Conservation (phyloP, 2,797 vertebrate species). For the Schizopygopsis malacanthus region DNA sequence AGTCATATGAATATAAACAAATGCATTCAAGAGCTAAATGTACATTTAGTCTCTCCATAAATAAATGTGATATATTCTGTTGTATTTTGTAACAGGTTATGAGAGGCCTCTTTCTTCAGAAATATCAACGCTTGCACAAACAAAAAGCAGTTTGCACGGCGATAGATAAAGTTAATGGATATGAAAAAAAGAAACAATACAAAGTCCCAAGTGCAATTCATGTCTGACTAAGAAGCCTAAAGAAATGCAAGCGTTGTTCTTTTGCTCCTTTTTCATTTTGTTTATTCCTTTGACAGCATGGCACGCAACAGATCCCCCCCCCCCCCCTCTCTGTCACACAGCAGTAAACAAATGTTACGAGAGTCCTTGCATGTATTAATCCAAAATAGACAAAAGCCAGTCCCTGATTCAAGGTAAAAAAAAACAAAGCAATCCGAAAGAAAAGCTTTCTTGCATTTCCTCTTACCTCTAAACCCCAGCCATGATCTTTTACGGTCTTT, state of each 20-base stretch:
- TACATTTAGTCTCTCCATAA: not conserved
- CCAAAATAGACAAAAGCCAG: conserved; percentile 60
- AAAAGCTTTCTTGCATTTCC: conserved; percentile 30
- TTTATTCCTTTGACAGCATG: conserved; percentile 54
- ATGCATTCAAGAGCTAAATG: not conserved
- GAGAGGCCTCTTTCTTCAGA: conserved; percentile 17
- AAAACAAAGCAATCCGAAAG: conserved; percentile 34
- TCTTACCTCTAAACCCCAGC: conserved; percentile 37
- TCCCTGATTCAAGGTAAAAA: conserved; percentile 35
- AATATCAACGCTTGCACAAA: not conserved
- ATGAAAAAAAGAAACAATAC: conserved; percentile 25
- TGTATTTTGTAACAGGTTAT: not conserved
- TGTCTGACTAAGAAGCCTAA: conserved; percentile 34
- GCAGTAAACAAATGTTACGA: conserved; percentile 65
- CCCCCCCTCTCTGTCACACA: conserved; percentile 51
- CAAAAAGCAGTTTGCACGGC: conserved; percentile 8
- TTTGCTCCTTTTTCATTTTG: conserved; percentile 52
- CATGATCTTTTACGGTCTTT: not conserved
- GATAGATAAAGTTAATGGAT: not conserved
- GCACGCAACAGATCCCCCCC: conserved; percentile 52
- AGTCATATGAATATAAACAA: too few relatives aligned
- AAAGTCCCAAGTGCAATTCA: conserved; percentile 48
- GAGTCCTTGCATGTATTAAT: conserved; percentile 66
- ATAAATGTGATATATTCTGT: not conserved
- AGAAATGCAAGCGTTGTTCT: conserved; percentile 43